Evolutionary conservation across 2,113 vertebrate species (phyloP).

Genomic region (Chelonoidis abingdonii): DNA sequence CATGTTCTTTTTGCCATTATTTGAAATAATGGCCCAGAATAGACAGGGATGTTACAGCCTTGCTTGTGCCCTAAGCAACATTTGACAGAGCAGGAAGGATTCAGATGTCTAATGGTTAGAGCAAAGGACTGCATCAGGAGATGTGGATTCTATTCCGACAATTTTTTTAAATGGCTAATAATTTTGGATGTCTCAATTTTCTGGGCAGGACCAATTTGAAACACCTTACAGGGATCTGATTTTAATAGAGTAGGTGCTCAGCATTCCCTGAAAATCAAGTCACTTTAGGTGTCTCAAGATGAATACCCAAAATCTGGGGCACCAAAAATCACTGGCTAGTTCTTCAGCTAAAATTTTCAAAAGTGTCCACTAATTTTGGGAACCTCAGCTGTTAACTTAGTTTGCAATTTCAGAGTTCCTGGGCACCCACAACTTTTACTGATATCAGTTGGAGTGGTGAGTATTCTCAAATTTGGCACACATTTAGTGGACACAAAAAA

Average conservation of each 20-base stretch:
- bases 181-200: not conserved
- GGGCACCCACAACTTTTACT: fast-evolving
- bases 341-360: not conserved
- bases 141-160: not conserved
- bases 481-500: not conserved
- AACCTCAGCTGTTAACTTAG: not conserved
- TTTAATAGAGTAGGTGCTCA: not conserved
- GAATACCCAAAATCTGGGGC: not conserved
- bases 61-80: not conserved
- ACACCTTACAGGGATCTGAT: not conserved
- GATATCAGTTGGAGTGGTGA: not conserved
- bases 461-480: not conserved
- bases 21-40: not conserved
- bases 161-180: not conserved
- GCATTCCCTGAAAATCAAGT: not conserved
- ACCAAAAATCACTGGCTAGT: not conserved
- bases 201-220: not conserved
- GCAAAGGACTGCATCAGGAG: not conserved
- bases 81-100: not conserved
- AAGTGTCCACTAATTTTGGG: not conserved
- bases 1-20: not conserved
- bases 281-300: not conserved
- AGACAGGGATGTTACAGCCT: not conserved
- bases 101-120: not conserved
- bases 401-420: not conserved